Evolutionary conservation across 1,140 invertebrate genomes (phyloP), one percentile per base, ranked within the genome.

Genomic region (Lordiphosa clarofinis): DNA sequence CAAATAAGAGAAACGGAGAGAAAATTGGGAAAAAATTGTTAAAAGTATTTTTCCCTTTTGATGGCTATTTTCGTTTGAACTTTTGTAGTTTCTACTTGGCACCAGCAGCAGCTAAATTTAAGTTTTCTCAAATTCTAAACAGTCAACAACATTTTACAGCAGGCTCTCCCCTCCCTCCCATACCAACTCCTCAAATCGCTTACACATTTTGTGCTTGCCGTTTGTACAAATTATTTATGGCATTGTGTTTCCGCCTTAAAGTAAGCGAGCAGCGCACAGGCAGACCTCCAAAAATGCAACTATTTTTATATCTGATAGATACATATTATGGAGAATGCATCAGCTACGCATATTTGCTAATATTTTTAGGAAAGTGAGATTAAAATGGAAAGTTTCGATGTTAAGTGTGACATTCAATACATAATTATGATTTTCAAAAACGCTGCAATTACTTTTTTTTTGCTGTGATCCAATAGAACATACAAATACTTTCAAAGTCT

Each of bases 11-110:
- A 11, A 47, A 48, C 21, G 11, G 43, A 31, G 42, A 44, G 19
- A 8, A 31, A 31, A 31, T 31, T 31, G 28, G 1, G 5, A 12
- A 10, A 44, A 24, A 44, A 8, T 10, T 15, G 15, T 7, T 19
- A 15, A 40, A 40, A 40, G 3, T 7, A 42, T 10, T 28, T 10
- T 44, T 31, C 31, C 9, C 6, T 46, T 46, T 46, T 12, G 43
- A 13, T 46, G 24, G 43, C 24, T 46, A 46, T 46, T 46, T 46
- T 46, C 43, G 43, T 31, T 49, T 43, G n/a, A 31, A 42, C 24
- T 31, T 31, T 39, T 31, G 28, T 48, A 19, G 43, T 36, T 24
- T 21, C 15, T 39, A 31, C 28, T 31, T 8, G 28, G 28, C 28
- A 31, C 7, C 28, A 31, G 28, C 28, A 31, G 28, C 6, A 31